Evolutionary conservation across 2,888 invertebrate species (phyloP).

Genomic region (Callyntrura sp.): DNA sequence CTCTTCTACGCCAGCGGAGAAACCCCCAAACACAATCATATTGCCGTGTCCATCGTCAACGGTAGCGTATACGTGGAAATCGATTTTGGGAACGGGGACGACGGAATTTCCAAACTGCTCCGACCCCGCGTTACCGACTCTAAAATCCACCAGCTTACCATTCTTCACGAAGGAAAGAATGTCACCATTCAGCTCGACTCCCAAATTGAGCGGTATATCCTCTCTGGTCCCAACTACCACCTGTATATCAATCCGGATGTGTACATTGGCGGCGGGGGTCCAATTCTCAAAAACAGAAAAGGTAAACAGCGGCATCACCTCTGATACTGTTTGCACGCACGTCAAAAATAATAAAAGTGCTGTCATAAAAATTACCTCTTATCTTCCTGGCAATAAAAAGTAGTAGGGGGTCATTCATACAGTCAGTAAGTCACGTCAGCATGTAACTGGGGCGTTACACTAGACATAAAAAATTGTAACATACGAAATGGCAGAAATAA

Average conservation of each 20-base stretch:
- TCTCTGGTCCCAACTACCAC: slow-evolving; percentile 90
- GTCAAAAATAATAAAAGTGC: too few species aligned
- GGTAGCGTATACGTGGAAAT: slow-evolving; percentile 94
- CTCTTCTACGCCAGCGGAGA: slow-evolving; percentile 97
- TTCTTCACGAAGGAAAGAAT: slow-evolving; percentile 91
- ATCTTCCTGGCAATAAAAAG: too few species aligned
- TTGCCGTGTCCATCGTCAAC: slow-evolving; percentile 94
- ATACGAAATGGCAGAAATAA: too few species aligned
- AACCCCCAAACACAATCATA: slow-evolving; percentile 95
- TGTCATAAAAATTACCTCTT: too few species aligned
- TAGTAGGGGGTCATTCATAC: too few species aligned
- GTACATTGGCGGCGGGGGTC: slow-evolving; percentile 96
- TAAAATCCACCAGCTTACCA: slow-evolving; percentile 96
- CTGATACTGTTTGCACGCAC: background rate
- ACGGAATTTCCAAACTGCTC: slow-evolving; percentile 10
- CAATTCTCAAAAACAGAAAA: slow-evolving; percentile 80
- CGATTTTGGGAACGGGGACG: slow-evolving; percentile 91
- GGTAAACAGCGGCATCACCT: slow-evolving; percentile 87
- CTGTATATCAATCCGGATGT: slow-evolving; percentile 97
- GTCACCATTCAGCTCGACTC: slow-evolving; percentile 92
- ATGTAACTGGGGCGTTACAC: too few species aligned
- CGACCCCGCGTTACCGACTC: slow-evolving; percentile 89
- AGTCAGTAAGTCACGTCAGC: too few species aligned
- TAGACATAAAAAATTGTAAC: too few species aligned
- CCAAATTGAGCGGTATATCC: slow-evolving; percentile 87